Conservation (phyloP, 2,888 invertebrate genomes). For the Brachyptera putata region DNA sequence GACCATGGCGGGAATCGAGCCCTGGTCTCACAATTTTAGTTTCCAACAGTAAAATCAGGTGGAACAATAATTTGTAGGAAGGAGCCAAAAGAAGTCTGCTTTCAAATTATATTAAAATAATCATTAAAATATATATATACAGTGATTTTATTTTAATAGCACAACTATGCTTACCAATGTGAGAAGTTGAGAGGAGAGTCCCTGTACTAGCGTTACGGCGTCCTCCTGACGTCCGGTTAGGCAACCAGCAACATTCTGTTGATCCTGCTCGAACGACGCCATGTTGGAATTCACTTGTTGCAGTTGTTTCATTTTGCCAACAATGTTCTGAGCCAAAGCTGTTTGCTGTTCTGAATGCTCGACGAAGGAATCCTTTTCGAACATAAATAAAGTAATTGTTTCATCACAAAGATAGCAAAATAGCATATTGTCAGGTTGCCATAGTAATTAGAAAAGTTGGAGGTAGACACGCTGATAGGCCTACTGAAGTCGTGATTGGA, state of each 20-base stretch:
- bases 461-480: too few species aligned
- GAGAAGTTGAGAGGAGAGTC: slow-evolving; percentile 44
- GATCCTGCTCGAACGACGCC: slow-evolving; percentile 21
- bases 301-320: slow-evolving; percentile 44
- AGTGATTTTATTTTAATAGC: not conserved
- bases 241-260: not conserved
- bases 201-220: slow-evolving; percentile 41
- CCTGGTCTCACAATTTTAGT: too few species aligned
- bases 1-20: too few species aligned
- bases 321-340: slow-evolving; percentile 43
- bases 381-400: not conserved
- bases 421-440: too few species aligned
- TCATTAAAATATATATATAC: too few species aligned
- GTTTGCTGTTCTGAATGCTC: slow-evolving; percentile 44
- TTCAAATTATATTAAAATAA: too few species aligned
- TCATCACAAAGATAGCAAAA: too few species aligned
- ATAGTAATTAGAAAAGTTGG: too few species aligned
- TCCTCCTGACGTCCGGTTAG: slow-evolving; percentile 36
- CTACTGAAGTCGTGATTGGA: too few species aligned
- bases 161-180: slow-evolving; percentile 41
- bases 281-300: slow-evolving; percentile 40
- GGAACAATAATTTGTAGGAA: too few species aligned
- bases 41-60: too few species aligned
- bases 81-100: too few species aligned
- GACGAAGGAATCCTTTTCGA: slow-evolving; percentile 41